These are phyloP conservation scores for Nerophis lumbriciformis DNA, from an alignment of 2,113 vertebrate species.

Conservation along the genomic window DNA sequence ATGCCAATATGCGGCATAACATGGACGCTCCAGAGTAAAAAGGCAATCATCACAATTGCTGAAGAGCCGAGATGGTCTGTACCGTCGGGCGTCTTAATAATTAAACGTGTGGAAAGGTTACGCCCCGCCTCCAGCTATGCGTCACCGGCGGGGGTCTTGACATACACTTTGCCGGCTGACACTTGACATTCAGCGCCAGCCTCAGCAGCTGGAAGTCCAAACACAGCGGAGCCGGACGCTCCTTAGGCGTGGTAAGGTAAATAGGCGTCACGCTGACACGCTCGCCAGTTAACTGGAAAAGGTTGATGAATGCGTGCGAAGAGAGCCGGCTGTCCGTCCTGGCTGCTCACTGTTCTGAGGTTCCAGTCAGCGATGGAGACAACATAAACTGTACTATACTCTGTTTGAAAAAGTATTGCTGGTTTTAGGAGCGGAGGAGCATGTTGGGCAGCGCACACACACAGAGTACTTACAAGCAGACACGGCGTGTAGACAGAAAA, in stretches of 20 bases:
- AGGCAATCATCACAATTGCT: constrained; percentile 1
- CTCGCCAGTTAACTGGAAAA: background rate
- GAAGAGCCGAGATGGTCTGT: constrained; percentile 3
- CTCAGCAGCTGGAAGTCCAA: constrained; percentile 20
- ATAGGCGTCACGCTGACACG: constrained; percentile 4
- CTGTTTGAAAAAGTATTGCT: no score
- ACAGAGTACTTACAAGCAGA: no score
- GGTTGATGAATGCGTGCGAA: constrained; percentile 13
- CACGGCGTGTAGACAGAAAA: no score
- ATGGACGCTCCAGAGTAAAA: background rate
- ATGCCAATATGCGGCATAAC: no score
- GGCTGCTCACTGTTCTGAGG: constrained; percentile 14
- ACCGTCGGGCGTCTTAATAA: constrained; percentile 22
- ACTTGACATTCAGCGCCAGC: constrained; percentile 19
- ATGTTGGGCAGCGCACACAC: no score
- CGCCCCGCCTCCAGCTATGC: constrained; percentile 5
- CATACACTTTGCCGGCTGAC: constrained; percentile 18
- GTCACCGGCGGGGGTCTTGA: constrained; percentile 26
- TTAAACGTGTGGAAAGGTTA: constrained; percentile 33
- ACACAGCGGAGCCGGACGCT: constrained; percentile 1
- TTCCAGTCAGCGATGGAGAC: constrained; percentile 17
- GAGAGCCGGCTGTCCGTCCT: background rate
- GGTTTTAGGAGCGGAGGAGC: no score
- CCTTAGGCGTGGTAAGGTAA: constrained; percentile 2
- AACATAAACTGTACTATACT: background rate